These are phyloP conservation scores for Cichlasoma orientale DNA, from an alignment of 2,797 vertebrate species.

Conservation along the genomic window DNA sequence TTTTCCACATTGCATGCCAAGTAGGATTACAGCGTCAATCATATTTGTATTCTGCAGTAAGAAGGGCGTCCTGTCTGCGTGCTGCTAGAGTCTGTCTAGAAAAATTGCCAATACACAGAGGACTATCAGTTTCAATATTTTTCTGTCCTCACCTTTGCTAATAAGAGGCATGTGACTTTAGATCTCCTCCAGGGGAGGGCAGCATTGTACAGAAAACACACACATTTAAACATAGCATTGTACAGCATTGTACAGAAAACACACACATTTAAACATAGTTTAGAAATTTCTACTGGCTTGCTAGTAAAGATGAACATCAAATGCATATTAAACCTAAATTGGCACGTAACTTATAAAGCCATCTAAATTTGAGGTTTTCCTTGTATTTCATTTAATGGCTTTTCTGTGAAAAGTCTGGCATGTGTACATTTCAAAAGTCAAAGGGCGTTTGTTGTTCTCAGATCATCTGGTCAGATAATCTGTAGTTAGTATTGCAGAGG, in stretches of 20 bases:
- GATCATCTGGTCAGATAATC: not conserved
- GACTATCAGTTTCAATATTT: not conserved
- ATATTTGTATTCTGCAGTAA: not conserved
- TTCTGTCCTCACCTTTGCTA: not conserved
- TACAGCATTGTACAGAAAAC: conserved; percentile 23
- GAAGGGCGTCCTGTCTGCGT: not conserved
- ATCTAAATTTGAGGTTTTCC: not conserved
- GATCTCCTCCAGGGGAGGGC: conserved; percentile 50
- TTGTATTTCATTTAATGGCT: not conserved
- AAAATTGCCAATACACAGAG: not conserved
- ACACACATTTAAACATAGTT: not conserved
- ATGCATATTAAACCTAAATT: not conserved
- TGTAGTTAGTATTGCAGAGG: not conserved
- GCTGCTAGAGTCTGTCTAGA: not conserved
- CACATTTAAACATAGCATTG: not conserved
- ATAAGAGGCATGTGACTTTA: not conserved
- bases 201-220: conserved; percentile 16
- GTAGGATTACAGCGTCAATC: not conserved
- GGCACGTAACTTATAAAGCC: not conserved
- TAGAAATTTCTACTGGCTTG: not conserved
- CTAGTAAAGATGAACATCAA: not conserved
- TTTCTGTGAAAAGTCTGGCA: not conserved
- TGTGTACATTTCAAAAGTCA: not conserved
- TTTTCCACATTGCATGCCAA: not conserved
- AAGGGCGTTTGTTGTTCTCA: not conserved